Evolutionary conservation across 2,797 vertebrate species (phyloP).

Genomic region (Sebastes minor): DNA sequence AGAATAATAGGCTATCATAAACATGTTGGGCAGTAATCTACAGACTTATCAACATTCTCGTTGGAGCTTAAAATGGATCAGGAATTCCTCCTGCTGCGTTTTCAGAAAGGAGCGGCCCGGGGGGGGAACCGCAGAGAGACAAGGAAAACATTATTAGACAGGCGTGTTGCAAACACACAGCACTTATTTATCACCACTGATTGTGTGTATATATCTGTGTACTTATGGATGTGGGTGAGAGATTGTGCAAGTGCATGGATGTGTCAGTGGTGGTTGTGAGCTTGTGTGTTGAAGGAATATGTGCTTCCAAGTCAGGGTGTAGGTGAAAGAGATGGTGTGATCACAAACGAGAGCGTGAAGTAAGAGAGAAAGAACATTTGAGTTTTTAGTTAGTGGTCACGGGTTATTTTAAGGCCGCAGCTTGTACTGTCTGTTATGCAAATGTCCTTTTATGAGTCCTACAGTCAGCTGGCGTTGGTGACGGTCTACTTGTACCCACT

Average conservation of each 20-base stretch:
- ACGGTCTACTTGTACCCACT: not conserved
- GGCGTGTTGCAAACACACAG: slow-evolving; percentile 26
- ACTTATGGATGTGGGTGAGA: not conserved
- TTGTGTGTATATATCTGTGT: not conserved
- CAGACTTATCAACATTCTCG: slow-evolving; percentile 78
- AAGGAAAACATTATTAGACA: slow-evolving; percentile 43
- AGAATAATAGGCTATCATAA: slow-evolving; percentile 82
- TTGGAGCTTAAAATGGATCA: slow-evolving; percentile 72
- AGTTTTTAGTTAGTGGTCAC: not conserved
- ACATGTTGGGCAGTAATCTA: slow-evolving; percentile 81
- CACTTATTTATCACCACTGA: slow-evolving; percentile 20
- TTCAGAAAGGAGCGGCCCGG: slow-evolving; percentile 47
- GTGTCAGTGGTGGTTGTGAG: not conserved
- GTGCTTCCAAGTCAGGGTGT: not conserved
- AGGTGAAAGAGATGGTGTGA: not conserved
- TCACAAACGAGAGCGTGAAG: not conserved
- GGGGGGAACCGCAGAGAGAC: slow-evolving; percentile 39
- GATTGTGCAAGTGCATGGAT: slow-evolving; percentile 15
- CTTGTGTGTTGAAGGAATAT: not conserved
- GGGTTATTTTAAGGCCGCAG: not conserved
- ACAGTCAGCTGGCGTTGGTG: not conserved
- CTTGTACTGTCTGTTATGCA: not conserved
- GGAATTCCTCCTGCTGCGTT: slow-evolving; percentile 66
- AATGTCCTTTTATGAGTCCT: not conserved
- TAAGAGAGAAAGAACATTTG: not conserved